Evolutionary conservation across 2,113 vertebrate genomes (phyloP), one percentile per base, ranked within the genome.

Genomic region (Thunnus thynnus): DNA sequence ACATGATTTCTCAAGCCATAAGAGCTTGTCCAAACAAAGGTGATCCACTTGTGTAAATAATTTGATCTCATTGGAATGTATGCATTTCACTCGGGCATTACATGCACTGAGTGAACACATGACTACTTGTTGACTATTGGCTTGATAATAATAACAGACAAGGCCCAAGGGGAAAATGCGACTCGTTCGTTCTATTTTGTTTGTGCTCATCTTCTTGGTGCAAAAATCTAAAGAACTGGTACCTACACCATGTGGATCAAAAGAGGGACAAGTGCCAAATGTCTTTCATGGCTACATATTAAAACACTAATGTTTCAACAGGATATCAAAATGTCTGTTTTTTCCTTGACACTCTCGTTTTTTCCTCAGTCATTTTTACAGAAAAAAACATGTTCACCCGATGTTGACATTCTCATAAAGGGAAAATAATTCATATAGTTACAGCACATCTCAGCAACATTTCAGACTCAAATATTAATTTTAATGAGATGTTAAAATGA

Each of bases 11-110:
- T 73, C 25, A 12, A 69, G 66, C 56, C 17, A 46, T 36, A 68
- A 82, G 77, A 81, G 30, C 22, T 71, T 86, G 56, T 66, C 20
- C 76, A 50, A 72, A 56, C 61, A 77, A 73, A 73, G n/a, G 55
- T 72, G 76, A 68, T 20, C 62, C 18, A 25, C 14, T 20, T 57
- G 71, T 76, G 48, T 57, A 61, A 77, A 63, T 30, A 11, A 73
- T 48, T 25, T 52, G 79, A 44, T 73, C 16, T 52, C 20, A 41
- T 60, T 72, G 69, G 10, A 52, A 27, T 60, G 11, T 22, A 30
- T 46, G 17, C 10, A 22, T 68, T 78, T 84, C 27, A 71, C 36
- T 56, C 17, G 64, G 0, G 4, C 55, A 36, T 58, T 13, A 68
- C 32, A 69, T 47, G 25, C 30, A 67, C 22, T 44, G 17, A 57